Base-by-base conservation (phyloP, 1,140 invertebrate genomes). In the Holotrichia oblita region DNA sequence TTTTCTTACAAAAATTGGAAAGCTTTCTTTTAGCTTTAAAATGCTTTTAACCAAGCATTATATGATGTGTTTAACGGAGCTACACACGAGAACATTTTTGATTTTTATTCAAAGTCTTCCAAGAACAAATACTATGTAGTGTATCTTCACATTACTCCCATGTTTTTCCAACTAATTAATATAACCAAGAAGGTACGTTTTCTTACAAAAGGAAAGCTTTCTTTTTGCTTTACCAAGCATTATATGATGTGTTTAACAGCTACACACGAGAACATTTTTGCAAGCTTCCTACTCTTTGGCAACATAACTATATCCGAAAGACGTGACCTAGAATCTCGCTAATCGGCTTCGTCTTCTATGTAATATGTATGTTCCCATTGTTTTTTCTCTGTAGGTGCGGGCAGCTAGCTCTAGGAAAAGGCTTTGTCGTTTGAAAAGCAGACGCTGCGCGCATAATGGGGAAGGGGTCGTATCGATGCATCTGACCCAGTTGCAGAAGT, bases 401-500 rank as follows among this genome's bases (percentile, higher is more conserved):
- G 61, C 61, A 34, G 61, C 12, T 34, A 8, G 12, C 20, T 69
- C 61, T 34, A 34, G 27, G 22, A 69, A 69, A 69, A 22, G 22
- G 10, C 22, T 69, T 69, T 42, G 73, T 44, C 73, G 34, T 22
- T 42, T 74, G 34, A 34, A 74, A 40, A 41, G 40, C 73, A 42
- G 73, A 41, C 73, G 73, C 14, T 34, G 27, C 73, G 73, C 73
- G 73, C 34, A 74, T 8, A 40, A 40, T 8, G 41, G 40, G 14
- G 20, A 41, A 41, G 73, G 40, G 41, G 41, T 74, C 14, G 73
- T 44, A 74, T 41, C 73, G 73, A 74, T 44, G 34, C 73, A 74
- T 40, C 73, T 74, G 73, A 74, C 73, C 73, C 73, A 74, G 34
- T 74, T 74, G 73, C 73, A 74, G 22, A 69, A 69, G 73, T 74